Evolutionary conservation across 1,140 invertebrate genomes (phyloP), one percentile per base, ranked within the genome.

Genomic region (Papilio aristodemus): DNA sequence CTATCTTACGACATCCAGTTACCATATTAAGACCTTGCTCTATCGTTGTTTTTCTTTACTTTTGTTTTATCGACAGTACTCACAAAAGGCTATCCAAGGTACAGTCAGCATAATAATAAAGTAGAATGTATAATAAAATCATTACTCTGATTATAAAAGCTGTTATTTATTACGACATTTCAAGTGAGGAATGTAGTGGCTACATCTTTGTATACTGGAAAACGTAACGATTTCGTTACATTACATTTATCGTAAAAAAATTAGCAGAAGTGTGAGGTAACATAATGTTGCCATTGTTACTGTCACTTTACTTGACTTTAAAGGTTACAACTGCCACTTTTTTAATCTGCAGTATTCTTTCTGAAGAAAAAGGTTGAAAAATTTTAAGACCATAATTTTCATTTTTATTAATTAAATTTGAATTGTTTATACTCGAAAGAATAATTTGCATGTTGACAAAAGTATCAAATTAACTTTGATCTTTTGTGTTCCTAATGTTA

Each of bases 21-120:
- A 46, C 43, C 43, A 46, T 46, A 46, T 46, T 46, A 46, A 46
- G 43, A 19, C 1, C 43, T 46, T 19, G 43, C 17, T 46, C 38
- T 46, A 46, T 46, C 17, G 14, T 17, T 9, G 43, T 19, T 17
- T 46, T 46, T 17, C n/a, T 43, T 43, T 14, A 14, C 4, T 13
- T 41, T 43, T 43, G 27, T 43, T 43, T 46, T 46, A 2, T 17
- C 14, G 14, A 46, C 14, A 7, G 43, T 46, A 10, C 43, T 46
- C 19, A 9, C 9, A 46, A 39, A 39, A 39, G 13, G 38, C 13
- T 13, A 13, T 39, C 0, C 11, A 13, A 39, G 38, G 4, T 46
- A 46, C 43, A 46, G 43, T 19, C 43, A 46, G 43, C 43, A 46
- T 46, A 46, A 17, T 3, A 17, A 32, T 32, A 32, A 32, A 46